Conservation (phyloP, 2,888 invertebrate genomes). For the Carabus problematicus region DNA sequence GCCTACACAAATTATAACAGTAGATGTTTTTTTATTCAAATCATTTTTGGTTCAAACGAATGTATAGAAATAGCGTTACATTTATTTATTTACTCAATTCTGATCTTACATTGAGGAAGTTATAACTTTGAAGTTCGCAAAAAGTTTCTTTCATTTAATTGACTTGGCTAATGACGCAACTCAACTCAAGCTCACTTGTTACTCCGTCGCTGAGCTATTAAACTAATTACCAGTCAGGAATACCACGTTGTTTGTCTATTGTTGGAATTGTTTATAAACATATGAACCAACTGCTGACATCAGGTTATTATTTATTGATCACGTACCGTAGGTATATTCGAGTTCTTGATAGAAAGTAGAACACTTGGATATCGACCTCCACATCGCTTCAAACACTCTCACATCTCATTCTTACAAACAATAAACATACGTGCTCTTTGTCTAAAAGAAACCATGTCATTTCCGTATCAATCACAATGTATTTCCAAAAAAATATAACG, state of each 20-base stretch:
- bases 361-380: conserved; percentile 16
- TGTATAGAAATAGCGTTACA: no score
- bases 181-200: not conserved
- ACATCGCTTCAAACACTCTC: not conserved
- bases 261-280: conserved; percentile 15
- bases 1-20: no score
- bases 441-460: no score
- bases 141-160: no score
- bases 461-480: no score
- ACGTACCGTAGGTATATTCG: conserved; percentile 6
- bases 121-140: no score
- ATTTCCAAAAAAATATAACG: no score
- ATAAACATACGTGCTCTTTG: not conserved
- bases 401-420: conserved; percentile 4
- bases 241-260: not conserved
- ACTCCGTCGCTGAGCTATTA: not conserved
- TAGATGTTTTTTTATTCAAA: no score
- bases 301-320: conserved; percentile 16
- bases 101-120: no score
- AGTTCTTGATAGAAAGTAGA: conserved; percentile 10
- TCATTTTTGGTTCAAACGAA: no score
- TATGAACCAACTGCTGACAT: conserved; percentile 6
- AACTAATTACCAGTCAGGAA: not conserved
- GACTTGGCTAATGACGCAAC: no score
- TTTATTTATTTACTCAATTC: no score